Percentiles rank a stretch among this genome's conserved stretches.
Conservation (phyloP, 2,888 invertebrate species). For the Ochropleura leucogaster region DNA sequence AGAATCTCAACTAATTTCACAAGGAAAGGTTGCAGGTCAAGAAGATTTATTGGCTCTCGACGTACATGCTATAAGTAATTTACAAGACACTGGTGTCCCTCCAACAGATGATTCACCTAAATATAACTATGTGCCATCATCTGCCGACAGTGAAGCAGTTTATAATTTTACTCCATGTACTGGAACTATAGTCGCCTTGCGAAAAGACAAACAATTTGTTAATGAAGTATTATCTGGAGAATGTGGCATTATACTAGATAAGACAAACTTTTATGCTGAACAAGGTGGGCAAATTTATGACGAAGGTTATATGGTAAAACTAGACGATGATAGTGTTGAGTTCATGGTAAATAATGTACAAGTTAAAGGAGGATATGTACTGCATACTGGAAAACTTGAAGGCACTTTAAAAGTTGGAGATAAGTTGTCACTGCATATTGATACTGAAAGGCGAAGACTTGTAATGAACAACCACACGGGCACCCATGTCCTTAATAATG, state of each 20-base stretch:
- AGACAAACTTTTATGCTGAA: constrained; percentile 99
- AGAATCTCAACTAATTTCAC: constrained; percentile 96
- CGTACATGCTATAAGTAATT: constrained; percentile 97
- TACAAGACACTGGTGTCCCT: constrained; percentile 94
- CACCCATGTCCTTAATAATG: constrained; percentile 99
- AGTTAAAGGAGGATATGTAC: constrained; percentile 98
- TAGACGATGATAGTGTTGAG: constrained; percentile 96
- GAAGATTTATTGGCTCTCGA: constrained; percentile 97
- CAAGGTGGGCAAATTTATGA: constrained; percentile 99
- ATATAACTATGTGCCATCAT: constrained; percentile 95
- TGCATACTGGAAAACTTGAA: constrained; percentile 97
- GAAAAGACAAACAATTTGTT: constrained; percentile 96
- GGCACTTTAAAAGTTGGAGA: constrained; percentile 96
- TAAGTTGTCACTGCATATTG: constrained; percentile 94
- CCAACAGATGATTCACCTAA: constrained; percentile 97
- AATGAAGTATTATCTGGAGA: constrained; percentile 95
- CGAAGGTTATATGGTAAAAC: constrained; percentile 97
- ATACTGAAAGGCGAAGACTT: constrained; percentile 95
- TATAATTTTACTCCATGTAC: constrained; percentile 94
- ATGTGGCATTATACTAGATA: constrained; percentile 97
- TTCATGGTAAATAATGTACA: constrained; percentile 98
- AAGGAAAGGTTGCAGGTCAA: constrained; percentile 95
- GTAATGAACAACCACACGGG: constrained; percentile 99
- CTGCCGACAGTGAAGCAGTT: constrained; percentile 92
- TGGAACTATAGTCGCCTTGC: constrained; percentile 95